Conservation (phyloP, 2,113 vertebrate species). For the Zootoca vivipara region DNA sequence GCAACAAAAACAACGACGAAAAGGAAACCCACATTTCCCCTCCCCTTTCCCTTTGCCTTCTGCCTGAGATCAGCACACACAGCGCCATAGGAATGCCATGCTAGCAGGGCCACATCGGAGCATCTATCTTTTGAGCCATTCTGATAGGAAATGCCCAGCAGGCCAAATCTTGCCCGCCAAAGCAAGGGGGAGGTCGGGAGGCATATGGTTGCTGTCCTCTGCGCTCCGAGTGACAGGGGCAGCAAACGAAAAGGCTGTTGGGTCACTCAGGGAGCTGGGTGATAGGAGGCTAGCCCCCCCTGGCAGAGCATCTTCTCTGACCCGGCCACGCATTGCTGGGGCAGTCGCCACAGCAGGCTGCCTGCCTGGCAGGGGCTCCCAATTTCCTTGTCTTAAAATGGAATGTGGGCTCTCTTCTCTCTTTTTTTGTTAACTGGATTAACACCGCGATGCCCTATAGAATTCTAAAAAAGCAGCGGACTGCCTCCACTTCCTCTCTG, state of each 20-base stretch:
- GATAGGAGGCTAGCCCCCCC: constrained; percentile 9
- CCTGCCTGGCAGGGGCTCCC: not conserved
- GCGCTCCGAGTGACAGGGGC: constrained; percentile 64
- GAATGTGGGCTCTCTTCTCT: not conserved
- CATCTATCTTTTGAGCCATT: constrained; percentile 46
- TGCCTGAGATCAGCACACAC: not conserved
- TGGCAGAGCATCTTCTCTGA: constrained; percentile 36
- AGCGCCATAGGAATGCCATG: constrained; percentile 63
- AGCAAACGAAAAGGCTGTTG: constrained; percentile 23
- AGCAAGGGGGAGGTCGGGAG: constrained; percentile 55
- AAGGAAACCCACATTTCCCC: not conserved
- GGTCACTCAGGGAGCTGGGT: constrained; percentile 20
- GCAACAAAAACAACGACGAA: not conserved
- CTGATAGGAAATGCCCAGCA: constrained; percentile 66
- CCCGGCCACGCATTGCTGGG: constrained; percentile 9
- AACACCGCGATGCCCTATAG: not conserved
- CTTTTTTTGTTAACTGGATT: rapidly evolving
- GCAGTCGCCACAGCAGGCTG: rapidly evolving
- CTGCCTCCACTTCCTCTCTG: not conserved
- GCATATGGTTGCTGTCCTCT: constrained; percentile 70
- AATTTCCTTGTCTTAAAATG: not conserved
- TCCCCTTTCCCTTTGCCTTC: not conserved
- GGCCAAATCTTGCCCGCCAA: constrained; percentile 64
- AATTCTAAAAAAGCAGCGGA: not conserved
- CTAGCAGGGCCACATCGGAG: constrained; percentile 58